Conservation (phyloP, 2,113 vertebrate genomes). For the Muscicapa adusta region DNA sequence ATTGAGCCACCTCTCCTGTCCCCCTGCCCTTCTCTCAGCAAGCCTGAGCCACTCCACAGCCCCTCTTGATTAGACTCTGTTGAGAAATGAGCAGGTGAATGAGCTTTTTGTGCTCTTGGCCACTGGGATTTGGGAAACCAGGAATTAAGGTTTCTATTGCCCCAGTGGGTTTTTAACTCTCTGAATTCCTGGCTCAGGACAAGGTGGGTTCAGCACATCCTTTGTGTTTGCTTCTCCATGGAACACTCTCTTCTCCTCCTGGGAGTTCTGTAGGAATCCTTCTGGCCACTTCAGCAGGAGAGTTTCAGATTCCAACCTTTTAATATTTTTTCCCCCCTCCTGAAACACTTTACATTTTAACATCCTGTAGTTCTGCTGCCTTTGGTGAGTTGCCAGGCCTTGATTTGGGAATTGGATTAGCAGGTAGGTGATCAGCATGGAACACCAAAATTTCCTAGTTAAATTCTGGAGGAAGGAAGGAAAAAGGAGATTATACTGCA, state of each 20-base stretch:
- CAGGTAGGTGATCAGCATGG: background rate
- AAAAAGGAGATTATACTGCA: background rate
- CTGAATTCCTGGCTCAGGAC: background rate
- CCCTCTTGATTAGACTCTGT: slow-evolving; percentile 74
- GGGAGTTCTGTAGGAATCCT: background rate
- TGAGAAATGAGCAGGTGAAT: slow-evolving; percentile 71
- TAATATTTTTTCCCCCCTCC: background rate
- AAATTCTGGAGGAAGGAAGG: background rate
- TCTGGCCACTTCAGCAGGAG: background rate
- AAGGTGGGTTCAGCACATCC: background rate
- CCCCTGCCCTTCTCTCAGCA: slow-evolving; percentile 61
- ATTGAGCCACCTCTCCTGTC: slow-evolving; percentile 40
- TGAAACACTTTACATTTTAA: background rate
- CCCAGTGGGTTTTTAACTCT: slow-evolving; percentile 3
- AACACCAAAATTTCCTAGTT: background rate
- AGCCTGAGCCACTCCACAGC: slow-evolving; percentile 45
- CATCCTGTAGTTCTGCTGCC: background rate
- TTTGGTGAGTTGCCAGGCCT: background rate
- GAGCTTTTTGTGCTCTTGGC: slow-evolving; percentile 70
- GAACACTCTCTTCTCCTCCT: background rate
- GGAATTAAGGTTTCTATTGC: background rate
- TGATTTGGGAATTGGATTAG: background rate
- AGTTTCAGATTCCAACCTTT: background rate
- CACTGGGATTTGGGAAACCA: slow-evolving; percentile 9
- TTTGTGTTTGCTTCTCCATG: background rate